phyloP scores from a whole-genome alignment of 2,797 vertebrate species.

The Acanthurus leucopareius region DNA sequence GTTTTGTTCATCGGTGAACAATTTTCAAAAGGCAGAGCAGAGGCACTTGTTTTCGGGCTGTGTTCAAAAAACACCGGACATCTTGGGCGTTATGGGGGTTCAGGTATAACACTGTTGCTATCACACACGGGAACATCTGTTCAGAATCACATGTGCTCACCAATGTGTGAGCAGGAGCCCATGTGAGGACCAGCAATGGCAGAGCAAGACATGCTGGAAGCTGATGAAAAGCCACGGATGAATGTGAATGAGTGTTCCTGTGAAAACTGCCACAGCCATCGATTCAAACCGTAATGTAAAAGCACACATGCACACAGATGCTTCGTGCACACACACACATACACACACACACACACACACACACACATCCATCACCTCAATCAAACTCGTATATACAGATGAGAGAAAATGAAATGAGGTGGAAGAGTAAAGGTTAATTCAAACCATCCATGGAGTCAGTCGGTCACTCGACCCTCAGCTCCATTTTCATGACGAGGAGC shows the following conservation, averaged over 20 bases:
- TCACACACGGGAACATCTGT: slow-evolving; percentile 66
- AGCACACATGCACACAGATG: slow-evolving; percentile 34
- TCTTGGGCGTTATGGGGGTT: slow-evolving; percentile 10
- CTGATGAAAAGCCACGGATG: slow-evolving; percentile 59
- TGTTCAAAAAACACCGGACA: slow-evolving; percentile 53
- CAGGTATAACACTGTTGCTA: slow-evolving; percentile 57
- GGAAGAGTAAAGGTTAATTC: slow-evolving; percentile 77
- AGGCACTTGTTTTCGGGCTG: slow-evolving; percentile 53
- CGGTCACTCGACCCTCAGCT: slow-evolving; percentile 75
- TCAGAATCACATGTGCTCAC: slow-evolving; percentile 60
- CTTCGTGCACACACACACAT: slow-evolving; percentile 28
- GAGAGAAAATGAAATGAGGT: slow-evolving; percentile 66
- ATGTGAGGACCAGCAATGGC: slow-evolving; percentile 47
- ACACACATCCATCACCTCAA: slow-evolving; percentile 20
- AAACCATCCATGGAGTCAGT: slow-evolving; percentile 85
- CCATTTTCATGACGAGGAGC: slow-evolving; percentile 78
- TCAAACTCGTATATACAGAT: slow-evolving; percentile 52
- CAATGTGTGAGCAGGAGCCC: slow-evolving; percentile 52
- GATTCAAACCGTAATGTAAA: slow-evolving; percentile 40
- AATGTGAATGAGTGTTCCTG: slow-evolving; percentile 48
- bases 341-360: slow-evolving; percentile 38
- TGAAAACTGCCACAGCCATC: slow-evolving; percentile 52
- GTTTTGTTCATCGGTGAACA: slow-evolving; percentile 85
- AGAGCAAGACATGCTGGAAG: slow-evolving; percentile 67
- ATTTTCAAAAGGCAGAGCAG: slow-evolving; percentile 61